Percentiles rank a stretch among this genome's conserved stretches.
These are phyloP conservation scores for Apis florea DNA, from an alignment of 1,140 invertebrate genomes.

Conservation along the genomic window DNA sequence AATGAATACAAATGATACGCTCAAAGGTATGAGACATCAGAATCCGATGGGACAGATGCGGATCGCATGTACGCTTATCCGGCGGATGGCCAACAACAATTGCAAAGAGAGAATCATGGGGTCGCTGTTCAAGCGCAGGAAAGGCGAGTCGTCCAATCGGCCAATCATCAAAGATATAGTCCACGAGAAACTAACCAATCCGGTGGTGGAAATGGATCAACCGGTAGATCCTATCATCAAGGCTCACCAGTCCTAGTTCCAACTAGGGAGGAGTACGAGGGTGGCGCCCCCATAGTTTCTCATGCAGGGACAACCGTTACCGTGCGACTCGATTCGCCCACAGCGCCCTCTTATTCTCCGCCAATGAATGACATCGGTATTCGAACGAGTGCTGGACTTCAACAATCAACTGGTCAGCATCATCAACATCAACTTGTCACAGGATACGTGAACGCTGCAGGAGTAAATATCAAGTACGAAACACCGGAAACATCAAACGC, in stretches of 20 bases:
- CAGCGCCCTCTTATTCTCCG: slow-evolving; percentile 68
- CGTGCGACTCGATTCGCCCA: slow-evolving; percentile 67
- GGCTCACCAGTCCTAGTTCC: slow-evolving; percentile 64
- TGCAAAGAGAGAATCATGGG: slow-evolving; percentile 66
- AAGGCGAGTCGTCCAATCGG: slow-evolving; percentile 52
- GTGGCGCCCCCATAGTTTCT: slow-evolving; percentile 57
- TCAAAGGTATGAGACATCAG: slow-evolving; percentile 70
- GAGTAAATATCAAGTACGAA: slow-evolving; percentile 47
- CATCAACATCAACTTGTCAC: slow-evolving; percentile 35
- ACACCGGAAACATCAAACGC: slow-evolving; percentile 45
- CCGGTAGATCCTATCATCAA: slow-evolving; percentile 65
- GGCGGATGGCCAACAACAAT: slow-evolving; percentile 67
- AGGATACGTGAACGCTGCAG: slow-evolving; percentile 43
- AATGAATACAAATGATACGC: neutral
- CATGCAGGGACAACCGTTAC: slow-evolving; percentile 23
- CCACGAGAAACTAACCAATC: slow-evolving; percentile 66
- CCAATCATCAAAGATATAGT: slow-evolving; percentile 69
- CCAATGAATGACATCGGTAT: slow-evolving; percentile 64
- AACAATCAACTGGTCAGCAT: neutral
- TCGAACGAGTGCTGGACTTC: slow-evolving; percentile 15
- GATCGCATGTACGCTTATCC: slow-evolving; percentile 68
- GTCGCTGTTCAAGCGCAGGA: slow-evolving; percentile 70
- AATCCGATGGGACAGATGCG: slow-evolving; percentile 66
- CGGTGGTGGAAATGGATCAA: slow-evolving; percentile 11
- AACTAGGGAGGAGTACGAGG: slow-evolving; percentile 69